These are phyloP conservation scores for Muraenolepis orangiensis DNA, from an alignment of 2,797 vertebrate genomes.

Conservation along the genomic window DNA sequence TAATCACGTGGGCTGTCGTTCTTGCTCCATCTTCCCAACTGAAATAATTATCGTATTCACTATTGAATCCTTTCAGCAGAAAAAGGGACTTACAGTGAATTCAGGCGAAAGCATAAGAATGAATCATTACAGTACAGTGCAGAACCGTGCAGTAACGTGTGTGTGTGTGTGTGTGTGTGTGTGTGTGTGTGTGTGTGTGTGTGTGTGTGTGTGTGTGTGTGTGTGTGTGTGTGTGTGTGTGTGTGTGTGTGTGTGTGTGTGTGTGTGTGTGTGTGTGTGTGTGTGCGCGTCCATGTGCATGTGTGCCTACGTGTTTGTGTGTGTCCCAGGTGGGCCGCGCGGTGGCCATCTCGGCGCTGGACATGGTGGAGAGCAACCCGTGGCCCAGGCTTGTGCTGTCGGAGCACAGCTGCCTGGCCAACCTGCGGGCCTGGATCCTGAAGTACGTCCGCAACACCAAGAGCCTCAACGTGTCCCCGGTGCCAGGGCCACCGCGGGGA, in stretches of 20 bases:
- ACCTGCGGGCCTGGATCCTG: constrained; percentile 91
- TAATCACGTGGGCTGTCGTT: neutral
- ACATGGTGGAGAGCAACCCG: constrained; percentile 92
- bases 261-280: neutral
- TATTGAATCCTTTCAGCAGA: no score
- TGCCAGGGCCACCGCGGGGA: no score
- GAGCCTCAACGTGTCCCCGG: constrained; percentile 52
- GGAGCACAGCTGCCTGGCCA: constrained; percentile 87
- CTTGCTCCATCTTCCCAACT: neutral
- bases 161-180: no score
- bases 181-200: no score
- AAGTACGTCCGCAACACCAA: constrained; percentile 87
- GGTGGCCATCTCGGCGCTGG: constrained; percentile 86
- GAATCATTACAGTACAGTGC: no score
- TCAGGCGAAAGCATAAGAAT: no score
- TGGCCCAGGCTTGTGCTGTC: constrained; percentile 92
- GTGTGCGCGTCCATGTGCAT: neutral
- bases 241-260: neutral
- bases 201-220: no score
- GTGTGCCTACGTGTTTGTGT: neutral
- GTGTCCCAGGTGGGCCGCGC: constrained; percentile 85
- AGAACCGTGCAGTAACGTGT: no score
- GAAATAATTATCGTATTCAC: neutral
- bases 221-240: constrained; percentile 2
- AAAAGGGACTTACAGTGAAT: no score